Base-by-base conservation (phyloP, 1,140 invertebrate genomes). In the Tenebrio molitor region DNA sequence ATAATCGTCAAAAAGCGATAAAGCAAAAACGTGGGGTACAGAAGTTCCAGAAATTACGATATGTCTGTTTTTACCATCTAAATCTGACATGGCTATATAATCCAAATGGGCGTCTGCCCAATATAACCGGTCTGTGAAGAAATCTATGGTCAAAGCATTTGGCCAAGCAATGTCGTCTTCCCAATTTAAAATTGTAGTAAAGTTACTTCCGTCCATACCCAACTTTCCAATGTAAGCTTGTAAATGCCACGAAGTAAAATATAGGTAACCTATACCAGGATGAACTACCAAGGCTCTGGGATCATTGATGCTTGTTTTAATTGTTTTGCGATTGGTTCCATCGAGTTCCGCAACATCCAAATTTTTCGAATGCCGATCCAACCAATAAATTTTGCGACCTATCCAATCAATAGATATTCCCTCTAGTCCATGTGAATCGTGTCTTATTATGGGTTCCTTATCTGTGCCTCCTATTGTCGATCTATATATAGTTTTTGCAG, bases 21-120 rank as follows among this genome's bases (percentile, higher is more conserved):
- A 85, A 0, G 97, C 97, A 80, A 98, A 99, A 0, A 98, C 95
- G 79, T 98, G 97, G 0, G 96, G 95, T 1, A 98, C 96, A 41
- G 89, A 87, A 2, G 86, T 80, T 0, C 95, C 95, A 0, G 91
- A 91, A 1, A 97, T 77, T 0, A 97, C 93, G 58, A 93, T 87
- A 67, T 96, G 92, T 1, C 94, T 86, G 80, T 95, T 91, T 63
- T 89, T 89, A 1, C 96, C 96, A 84, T 97, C 95, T 36, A 98
- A 87, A 85, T 98, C 95, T 2, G 93, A 89, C 65, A 91, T 98
- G 16, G 97, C 97, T 23, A 99, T 98, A 76, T 98, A 98, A 84
- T 99, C 97, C 17, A 99, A 86, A 88, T 99, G 98, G 75, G 97
- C 98, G 83, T 99, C 98, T 0, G 97, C 97, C 93, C 95, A 99